Evolutionary conservation across 2,113 vertebrate genomes (phyloP).

Genomic region (Atractosteus spatula): DNA sequence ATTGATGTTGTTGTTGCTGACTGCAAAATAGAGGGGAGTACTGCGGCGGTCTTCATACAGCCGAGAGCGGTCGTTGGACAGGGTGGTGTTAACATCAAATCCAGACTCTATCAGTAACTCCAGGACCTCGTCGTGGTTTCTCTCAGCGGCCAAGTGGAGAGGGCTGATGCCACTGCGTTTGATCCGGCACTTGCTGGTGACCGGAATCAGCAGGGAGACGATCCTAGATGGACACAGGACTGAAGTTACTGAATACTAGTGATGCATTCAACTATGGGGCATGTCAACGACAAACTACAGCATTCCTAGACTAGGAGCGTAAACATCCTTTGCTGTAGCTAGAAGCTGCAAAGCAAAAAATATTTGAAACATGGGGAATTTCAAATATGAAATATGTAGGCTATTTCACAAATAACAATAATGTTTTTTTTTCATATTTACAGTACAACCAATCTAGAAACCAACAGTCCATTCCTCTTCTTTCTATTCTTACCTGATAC

Average conservation of each 20-base stretch:
- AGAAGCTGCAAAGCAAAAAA: too few species aligned
- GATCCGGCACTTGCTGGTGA: constrained; percentile 77
- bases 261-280: too few species aligned
- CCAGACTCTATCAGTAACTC: constrained; percentile 77
- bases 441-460: too few species aligned
- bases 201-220: constrained; percentile 78
- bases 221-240: constrained; percentile 65
- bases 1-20: constrained; percentile 78
- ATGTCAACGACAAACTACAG: too few species aligned
- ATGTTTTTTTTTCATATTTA: too few species aligned
- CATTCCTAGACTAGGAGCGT: too few species aligned
- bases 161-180: constrained; percentile 85
- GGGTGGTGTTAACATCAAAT: constrained; percentile 79
- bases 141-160: constrained; percentile 83
- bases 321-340: too few species aligned
- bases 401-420: too few species aligned
- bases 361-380: too few species aligned
- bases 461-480: too few species aligned
- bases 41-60: constrained; percentile 87
- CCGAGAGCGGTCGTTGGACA: constrained; percentile 73
- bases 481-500: too few species aligned
- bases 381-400: too few species aligned
- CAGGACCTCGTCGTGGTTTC: constrained; percentile 75
- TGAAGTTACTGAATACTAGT: neutral
- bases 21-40: constrained; percentile 80